Evolutionary conservation across 2,888 invertebrate genomes (phyloP).

Genomic region (Caenorhabditis drosophilae): DNA sequence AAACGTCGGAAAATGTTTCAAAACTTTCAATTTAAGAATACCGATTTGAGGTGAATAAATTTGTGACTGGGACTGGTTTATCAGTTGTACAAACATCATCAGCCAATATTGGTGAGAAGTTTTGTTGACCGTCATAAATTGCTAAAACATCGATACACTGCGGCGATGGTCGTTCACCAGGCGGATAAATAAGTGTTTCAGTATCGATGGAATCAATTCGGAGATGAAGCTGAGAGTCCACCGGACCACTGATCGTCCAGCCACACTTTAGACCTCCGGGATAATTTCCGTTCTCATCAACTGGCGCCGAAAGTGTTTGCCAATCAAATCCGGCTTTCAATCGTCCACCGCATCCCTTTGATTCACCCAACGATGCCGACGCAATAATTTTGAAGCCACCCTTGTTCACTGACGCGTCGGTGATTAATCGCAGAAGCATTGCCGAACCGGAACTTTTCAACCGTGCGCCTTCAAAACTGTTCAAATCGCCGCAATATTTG

Average conservation of each 20-base stretch:
- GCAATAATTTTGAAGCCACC: background rate
- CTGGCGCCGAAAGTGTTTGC: conserved; percentile 54
- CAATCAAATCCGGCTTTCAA: conserved; percentile 52
- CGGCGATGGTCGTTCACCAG: conserved; percentile 22
- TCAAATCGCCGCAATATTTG: conserved; percentile 50
- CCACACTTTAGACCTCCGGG: conserved; percentile 55
- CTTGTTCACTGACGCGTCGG: background rate
- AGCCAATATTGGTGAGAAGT: conserved; percentile 53
- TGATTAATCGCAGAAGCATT: background rate
- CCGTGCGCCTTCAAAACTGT: background rate
- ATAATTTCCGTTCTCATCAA: conserved; percentile 49
- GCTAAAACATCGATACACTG: conserved; percentile 39
- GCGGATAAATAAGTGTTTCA: conserved; percentile 26
- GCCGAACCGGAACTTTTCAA: background rate
- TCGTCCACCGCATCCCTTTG: conserved; percentile 62
- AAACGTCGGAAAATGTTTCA: background rate
- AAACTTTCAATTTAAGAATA: background rate
- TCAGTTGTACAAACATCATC: conserved; percentile 41
- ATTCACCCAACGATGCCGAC: background rate
- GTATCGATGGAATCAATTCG: conserved; percentile 37
- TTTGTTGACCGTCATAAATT: conserved; percentile 63
- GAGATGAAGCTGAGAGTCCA: conserved; percentile 32
- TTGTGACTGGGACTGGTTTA: conserved; percentile 5
- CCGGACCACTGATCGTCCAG: conserved; percentile 54
- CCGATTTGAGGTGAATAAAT: conserved; percentile 36